Evolutionary conservation across 2,797 vertebrate species (phyloP), one percentile per base, ranked within the genome.

Genomic region (Melopsittacus undulatus): DNA sequence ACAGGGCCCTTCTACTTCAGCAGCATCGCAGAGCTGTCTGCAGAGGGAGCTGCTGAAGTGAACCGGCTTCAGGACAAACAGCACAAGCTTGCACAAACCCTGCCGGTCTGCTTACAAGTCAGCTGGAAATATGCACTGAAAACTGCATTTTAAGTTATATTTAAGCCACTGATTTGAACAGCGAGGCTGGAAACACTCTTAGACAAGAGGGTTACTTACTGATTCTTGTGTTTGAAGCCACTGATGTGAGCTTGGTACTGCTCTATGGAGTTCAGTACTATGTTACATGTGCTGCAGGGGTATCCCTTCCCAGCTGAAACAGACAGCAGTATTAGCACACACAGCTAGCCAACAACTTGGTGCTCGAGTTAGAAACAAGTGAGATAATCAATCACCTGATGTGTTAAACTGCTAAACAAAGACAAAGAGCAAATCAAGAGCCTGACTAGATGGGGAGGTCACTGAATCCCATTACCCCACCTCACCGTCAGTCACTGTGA

Each of bases 201-300:
- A 84, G 83, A 87, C 21, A 68, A 75, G 90, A 92, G 79, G 2
- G 3, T 94, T 97, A 98, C 99, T 98, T 98, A 99, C 99, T 99
- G 99, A 97, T 99, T 99, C 98, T 99, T 99, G 96, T 99, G 99
- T 98, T 99, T 99, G 97, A 99, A 98, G 75, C 99, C 99, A 32
- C 98, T 99, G 98, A 99, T 98, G 89, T 99, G 99, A 96, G 99
- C 99, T 97, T 99, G 99, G 98, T 99, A 99, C 97, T 99, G 99
- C 85, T 99, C 99, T 98, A 99, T 99, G 36, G 99, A 99, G 98
- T 99, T 99, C 63, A 99, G 98, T 73, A 99, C 98, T 81, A 99
- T 98, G 96, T 98, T 99, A 97, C 99, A 99, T 48, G 98, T 97
- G 90, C 98, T 98, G 97, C 99, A 99, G 13, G 98, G 98, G 95